Percentiles rank a stretch among this genome's conserved stretches.
These are phyloP conservation scores for Labeo rohita DNA, from an alignment of 2,113 vertebrate genomes.

Conservation along the genomic window DNA sequence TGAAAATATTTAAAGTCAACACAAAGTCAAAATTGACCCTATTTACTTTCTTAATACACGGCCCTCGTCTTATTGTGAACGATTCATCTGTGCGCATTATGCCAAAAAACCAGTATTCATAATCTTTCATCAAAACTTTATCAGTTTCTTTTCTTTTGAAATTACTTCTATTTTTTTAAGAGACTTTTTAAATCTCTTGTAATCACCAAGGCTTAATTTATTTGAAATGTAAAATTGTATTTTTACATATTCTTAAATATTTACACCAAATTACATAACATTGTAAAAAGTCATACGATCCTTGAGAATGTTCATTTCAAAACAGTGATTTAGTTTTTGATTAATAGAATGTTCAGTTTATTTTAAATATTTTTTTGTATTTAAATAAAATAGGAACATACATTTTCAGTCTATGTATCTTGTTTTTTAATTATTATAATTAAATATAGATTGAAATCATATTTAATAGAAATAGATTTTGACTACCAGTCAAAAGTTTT, in stretches of 20 bases:
- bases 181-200: neutral
- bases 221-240: neutral
- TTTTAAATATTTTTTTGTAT: too few species aligned
- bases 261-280: too few species aligned
- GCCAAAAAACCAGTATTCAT: neutral
- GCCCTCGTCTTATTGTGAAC: neutral
- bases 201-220: neutral
- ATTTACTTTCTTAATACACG: constrained; percentile 10
- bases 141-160: neutral
- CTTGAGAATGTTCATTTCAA: neutral
- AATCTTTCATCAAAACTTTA: neutral
- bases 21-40: constrained; percentile 18
- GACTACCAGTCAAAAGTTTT: too few species aligned
- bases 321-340: neutral
- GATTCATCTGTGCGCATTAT: neutral
- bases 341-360: too few species aligned
- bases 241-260: neutral
- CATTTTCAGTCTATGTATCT: too few species aligned
- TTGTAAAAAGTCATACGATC: neutral
- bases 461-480: too few species aligned
- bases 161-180: neutral
- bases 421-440: too few species aligned
- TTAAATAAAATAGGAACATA: too few species aligned
- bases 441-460: too few species aligned
- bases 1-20: constrained; percentile 49